Evolutionary conservation across 2,113 vertebrate genomes (phyloP), one percentile per base, ranked within the genome.

Genomic region (Eubucco bourcierii): DNA sequence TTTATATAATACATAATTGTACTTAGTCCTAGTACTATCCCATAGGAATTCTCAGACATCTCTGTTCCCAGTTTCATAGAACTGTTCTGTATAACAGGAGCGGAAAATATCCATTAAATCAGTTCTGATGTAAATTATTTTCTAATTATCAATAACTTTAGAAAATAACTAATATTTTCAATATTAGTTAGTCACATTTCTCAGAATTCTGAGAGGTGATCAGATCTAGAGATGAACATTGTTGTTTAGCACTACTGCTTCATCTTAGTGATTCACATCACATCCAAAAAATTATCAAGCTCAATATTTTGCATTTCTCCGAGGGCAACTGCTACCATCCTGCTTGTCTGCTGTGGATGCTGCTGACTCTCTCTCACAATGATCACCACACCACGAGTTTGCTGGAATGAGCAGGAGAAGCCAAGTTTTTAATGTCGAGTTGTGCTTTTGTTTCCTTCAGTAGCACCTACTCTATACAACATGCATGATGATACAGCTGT

Each of bases 401-500:
- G 46, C 74, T 75, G 66, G 66, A 61, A 64, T 75, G 50, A 79
- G 33, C 8, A 65, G 25, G 31, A 75, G 13, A 7, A 6, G 18
- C 7, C 50, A 87, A 50, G 16, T 59, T 87, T 94, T 87, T 12
- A 50, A 1, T 3, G 0, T 8, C 6, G 19, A 31, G 5, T 53
- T 84, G 64, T 93, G 21, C 47, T 88, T 93, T 80, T n/a, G 21
- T 58, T 73, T 58, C 20, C 59, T 66, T 39, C 58, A n/a, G 76
- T 37, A 75, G 33, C 33, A 3, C 34, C 27, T 53, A 31, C 61
- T 55, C 24, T 12, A 23, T 28, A 12, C 14, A 41, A 23, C 0
- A 0, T 18, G 15, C 0, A 1, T 52, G 59, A 66, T 19, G 37
- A 33, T 37, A 5, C 28, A 66, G 15, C 46, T 46, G 10, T 46